Conservation (phyloP, 2,888 invertebrate genomes). For the Xestia rhomboidea region DNA sequence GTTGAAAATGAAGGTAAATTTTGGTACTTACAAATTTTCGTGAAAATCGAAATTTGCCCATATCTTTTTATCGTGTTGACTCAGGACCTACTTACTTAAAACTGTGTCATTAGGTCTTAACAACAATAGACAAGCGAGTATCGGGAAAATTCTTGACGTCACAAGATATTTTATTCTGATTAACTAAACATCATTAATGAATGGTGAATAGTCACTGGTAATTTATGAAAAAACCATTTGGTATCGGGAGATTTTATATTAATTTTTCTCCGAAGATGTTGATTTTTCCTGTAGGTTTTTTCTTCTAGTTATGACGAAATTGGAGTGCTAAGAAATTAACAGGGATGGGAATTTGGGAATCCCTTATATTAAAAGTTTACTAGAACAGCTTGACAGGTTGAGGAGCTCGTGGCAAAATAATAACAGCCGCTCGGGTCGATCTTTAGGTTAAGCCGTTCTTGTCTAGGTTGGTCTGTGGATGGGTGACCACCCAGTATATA, state of each 20-base stretch:
- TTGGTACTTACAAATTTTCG: too few species aligned
- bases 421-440: too few species aligned
- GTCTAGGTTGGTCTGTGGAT: too few species aligned
- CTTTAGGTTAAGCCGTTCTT: too few species aligned
- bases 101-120: background rate
- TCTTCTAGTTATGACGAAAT: background rate
- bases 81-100: background rate
- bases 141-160: slow-evolving; percentile 19
- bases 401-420: too few species aligned
- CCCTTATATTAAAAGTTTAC: background rate
- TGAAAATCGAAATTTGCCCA: too few species aligned
- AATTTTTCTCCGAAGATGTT: background rate
- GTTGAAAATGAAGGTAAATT: too few species aligned
- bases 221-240: slow-evolving; percentile 7
- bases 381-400: background rate
- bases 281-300: slow-evolving; percentile 22
- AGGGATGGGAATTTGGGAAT: background rate
- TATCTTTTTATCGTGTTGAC: too few species aligned
- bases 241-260: slow-evolving; percentile 31
- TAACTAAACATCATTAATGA: background rate
- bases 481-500: too few species aligned
- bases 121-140: background rate
- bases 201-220: background rate
- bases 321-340: background rate
- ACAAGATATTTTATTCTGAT: background rate